These are phyloP conservation scores for Centruroides vittatus DNA, from an alignment of 1,140 invertebrate species.

Conservation along the genomic window DNA sequence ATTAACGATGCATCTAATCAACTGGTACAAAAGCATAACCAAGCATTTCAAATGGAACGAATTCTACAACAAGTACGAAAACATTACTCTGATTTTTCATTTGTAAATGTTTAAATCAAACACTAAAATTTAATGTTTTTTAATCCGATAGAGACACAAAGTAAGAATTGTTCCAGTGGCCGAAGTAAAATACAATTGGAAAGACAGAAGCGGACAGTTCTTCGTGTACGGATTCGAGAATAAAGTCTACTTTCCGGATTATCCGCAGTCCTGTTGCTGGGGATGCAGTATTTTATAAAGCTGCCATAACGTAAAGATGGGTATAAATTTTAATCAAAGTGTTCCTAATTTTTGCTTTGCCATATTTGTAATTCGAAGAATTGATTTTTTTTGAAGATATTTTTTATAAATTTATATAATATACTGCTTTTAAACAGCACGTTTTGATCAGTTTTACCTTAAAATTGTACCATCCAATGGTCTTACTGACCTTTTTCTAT, in stretches of 20 bases:
- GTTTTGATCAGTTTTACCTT: too few relatives aligned
- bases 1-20: constrained; percentile 36
- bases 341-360: too few relatives aligned
- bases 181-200: constrained; percentile 33
- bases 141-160: constrained; percentile 32
- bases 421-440: too few relatives aligned
- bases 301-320: too few relatives aligned
- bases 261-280: constrained; percentile 40
- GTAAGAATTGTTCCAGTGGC: constrained; percentile 37
- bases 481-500: too few relatives aligned
- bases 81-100: neutral
- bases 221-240: constrained; percentile 39
- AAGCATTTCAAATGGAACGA: constrained; percentile 26
- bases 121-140: constrained; percentile 2
- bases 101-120: neutral
- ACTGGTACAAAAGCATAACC: constrained; percentile 29
- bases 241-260: constrained; percentile 36
- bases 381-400: too few relatives aligned
- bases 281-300: constrained; percentile 31
- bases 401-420: too few relatives aligned
- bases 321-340: too few relatives aligned
- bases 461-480: too few relatives aligned
- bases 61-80: constrained; percentile 31
- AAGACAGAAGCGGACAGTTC: constrained; percentile 29
- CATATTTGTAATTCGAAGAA: too few relatives aligned